Evolutionary conservation across 2,797 vertebrate species (phyloP).

Genomic region (Loris lydekkerianus): DNA sequence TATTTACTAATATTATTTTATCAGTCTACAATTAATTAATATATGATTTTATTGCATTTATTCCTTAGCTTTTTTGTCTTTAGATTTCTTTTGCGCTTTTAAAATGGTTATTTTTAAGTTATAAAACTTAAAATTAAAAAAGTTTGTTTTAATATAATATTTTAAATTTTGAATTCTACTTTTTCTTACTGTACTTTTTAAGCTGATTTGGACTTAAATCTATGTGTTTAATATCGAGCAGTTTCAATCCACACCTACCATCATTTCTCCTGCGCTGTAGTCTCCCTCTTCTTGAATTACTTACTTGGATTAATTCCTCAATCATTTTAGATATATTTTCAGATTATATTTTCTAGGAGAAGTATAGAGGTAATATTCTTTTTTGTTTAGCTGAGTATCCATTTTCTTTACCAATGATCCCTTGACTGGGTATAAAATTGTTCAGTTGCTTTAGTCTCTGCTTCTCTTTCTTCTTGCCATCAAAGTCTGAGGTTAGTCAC

Average conservation of each 20-base stretch:
- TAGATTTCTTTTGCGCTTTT: conserved; percentile 40
- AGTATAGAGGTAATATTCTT: background rate
- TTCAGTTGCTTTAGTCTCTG: background rate
- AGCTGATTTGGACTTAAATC: background rate
- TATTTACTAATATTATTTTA: conserved; percentile 53
- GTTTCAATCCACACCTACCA: background rate
- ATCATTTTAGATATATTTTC: background rate
- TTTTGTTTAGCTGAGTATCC: background rate
- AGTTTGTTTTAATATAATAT: conserved; percentile 18
- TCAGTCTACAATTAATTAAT: conserved; percentile 43
- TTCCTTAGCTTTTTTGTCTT: background rate
- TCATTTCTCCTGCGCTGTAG: background rate
- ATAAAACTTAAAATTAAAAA: background rate
- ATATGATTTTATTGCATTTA: conserved; percentile 46
- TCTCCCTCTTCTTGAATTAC: background rate
- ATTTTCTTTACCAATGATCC: background rate
- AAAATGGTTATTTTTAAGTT: conserved; percentile 41
- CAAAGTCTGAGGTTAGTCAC: background rate
- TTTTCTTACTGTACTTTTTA: background rate
- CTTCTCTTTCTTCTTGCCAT: background rate
- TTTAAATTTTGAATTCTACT: conserved; percentile 13
- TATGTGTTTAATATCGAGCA: background rate
- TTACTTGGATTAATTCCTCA: conserved; percentile 24
- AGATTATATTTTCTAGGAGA: background rate
- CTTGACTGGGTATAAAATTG: conserved; percentile 72